Conservation (phyloP, 2,888 invertebrate species). For the Ophraella communa region DNA sequence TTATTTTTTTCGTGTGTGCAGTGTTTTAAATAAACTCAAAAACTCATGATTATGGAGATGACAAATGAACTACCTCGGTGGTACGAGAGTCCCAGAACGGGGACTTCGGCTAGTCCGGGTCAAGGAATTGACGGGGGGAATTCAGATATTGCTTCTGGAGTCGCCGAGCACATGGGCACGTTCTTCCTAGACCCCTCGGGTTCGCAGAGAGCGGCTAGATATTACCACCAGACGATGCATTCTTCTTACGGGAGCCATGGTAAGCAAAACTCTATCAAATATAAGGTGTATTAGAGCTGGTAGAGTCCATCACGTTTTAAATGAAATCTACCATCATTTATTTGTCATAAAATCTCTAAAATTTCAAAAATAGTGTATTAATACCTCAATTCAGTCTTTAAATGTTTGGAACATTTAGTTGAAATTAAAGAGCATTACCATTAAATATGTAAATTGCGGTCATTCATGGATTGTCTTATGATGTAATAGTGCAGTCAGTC, state of each 20-base stretch:
- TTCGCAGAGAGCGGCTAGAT: conserved; percentile 58
- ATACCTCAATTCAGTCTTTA: too few relatives aligned
- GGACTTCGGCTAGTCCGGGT: conserved; percentile 57
- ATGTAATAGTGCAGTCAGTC: too few relatives aligned
- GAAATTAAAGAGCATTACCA: too few relatives aligned
- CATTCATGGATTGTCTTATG: too few relatives aligned
- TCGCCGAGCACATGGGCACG: conserved; percentile 61
- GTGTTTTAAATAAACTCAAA: conserved; percentile 44
- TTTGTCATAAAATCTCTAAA: too few relatives aligned
- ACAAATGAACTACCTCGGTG: conserved; percentile 60
- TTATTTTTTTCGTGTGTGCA: conserved; percentile 48
- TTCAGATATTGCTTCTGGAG: conserved; percentile 58
- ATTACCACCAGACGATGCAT: conserved; percentile 62
- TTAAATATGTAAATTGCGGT: too few relatives aligned
- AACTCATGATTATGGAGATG: conserved; percentile 62
- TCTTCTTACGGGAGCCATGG: conserved; percentile 61
- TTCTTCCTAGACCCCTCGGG: conserved; percentile 60
- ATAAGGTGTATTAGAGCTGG: too few relatives aligned
- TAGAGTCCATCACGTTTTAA: too few relatives aligned
- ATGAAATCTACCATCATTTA: too few relatives aligned
- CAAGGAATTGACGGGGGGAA: conserved; percentile 52
- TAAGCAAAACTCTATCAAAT: too few relatives aligned
- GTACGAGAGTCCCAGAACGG: conserved; percentile 61
- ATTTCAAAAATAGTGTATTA: too few relatives aligned
- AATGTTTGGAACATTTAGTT: too few relatives aligned